Percentiles rank a stretch among this genome's conserved stretches.
Conservation (phyloP, 2,797 vertebrate genomes). For the Pteropus rufus region DNA sequence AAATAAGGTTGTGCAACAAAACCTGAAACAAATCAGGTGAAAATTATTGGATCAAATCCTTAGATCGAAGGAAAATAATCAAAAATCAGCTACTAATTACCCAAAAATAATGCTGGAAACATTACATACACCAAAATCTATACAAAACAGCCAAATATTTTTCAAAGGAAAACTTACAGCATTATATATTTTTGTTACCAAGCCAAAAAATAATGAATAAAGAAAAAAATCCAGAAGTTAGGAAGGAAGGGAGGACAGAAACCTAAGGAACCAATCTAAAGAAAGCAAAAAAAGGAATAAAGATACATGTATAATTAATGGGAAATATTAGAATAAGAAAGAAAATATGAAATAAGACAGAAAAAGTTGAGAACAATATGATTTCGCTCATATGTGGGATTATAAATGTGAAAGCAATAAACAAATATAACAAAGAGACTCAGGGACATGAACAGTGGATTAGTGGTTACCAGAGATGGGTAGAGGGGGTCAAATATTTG, state of each 20-base stretch:
- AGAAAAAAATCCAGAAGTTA: neutral
- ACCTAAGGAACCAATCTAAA: neutral
- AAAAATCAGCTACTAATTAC: neutral
- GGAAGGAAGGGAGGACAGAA: neutral
- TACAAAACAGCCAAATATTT: neutral
- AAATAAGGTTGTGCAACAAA: neutral
- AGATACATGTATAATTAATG: neutral
- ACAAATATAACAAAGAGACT: no score
- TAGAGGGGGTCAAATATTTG: no score
- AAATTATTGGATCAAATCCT: neutral
- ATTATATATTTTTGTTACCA: neutral
- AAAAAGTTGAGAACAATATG: no score
- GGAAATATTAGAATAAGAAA: neutral
- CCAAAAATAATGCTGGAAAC: neutral
- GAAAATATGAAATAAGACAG: neutral
- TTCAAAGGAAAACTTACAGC: neutral
- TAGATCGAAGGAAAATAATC: neutral
- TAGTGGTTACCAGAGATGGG: no score
- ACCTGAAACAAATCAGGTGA: neutral
- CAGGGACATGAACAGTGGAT: no score
- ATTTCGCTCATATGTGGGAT: no score
- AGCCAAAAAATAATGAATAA: no score
- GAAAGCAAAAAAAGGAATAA: neutral
- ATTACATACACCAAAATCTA: neutral
- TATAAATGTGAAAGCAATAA: no score